Evolutionary conservation across 2,888 invertebrate species (phyloP), one percentile per base, ranked within the genome.

Genomic region (Ceriagrion tenellum): DNA sequence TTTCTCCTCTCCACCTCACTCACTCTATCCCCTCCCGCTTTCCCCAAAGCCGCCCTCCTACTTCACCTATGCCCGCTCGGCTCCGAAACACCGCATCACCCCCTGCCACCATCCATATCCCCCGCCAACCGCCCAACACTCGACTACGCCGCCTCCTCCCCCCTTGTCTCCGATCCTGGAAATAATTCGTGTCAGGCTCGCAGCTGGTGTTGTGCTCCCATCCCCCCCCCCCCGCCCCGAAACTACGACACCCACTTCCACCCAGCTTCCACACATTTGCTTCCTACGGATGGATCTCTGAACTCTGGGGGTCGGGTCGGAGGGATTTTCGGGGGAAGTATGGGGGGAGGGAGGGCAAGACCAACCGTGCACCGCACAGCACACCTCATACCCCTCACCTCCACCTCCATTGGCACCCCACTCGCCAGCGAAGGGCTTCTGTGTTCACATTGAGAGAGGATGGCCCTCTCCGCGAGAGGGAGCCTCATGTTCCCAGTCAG

Each of bases 171-270:
- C 69, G 93, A 93, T 93, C 93, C 93, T 93, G 93, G 93, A 93
- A 93, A 93, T 93, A 93, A 93, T 93, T 93, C 93, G 93, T 93
- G 93, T 93, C 93, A 89, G 93, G 69, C 93, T 55, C 93, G 69
- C 93, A 93, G 93, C 93, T 93, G 93, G 93, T 93, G 93, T 93
- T 69, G 93, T 47, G 55, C 55, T 63, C 40, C 91, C 40, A 47
- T 93, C 55, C n/a, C 69, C 69, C 6, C 69, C n/a, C n/a, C 69
- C n/a, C 0, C 69, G n/a, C n/a, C 16, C 59, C 13, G 6, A 6
- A 3, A 20, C 69, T 3, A 23, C 1, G 3, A 26, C 69, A 26
- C 0, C 47, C 1, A 69, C 26, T 4, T 0, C 81, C 69, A 30
- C 81, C 35, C 81, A 35, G 16, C 81, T 81, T 35, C 81, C 81